Evolutionary conservation across 2,113 vertebrate species (phyloP).

Genomic region (Phrynosoma blainvillii): DNA sequence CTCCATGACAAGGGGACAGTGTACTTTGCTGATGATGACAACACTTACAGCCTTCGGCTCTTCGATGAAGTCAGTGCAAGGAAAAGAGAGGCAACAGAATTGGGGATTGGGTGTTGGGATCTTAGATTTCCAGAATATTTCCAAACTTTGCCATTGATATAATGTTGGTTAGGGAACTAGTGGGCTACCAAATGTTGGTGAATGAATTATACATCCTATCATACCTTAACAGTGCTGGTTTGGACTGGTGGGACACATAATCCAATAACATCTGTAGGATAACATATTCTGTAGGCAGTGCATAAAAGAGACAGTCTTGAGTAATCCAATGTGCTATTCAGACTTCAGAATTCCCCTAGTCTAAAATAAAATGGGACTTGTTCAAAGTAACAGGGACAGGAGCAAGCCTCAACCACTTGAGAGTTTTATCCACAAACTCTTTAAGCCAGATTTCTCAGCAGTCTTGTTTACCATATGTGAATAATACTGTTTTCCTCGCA

Average conservation of each 20-base stretch:
- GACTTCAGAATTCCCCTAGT: background rate
- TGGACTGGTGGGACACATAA: background rate
- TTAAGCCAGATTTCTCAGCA: too few relatives aligned
- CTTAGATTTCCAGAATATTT: too few relatives aligned
- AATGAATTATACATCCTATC: background rate
- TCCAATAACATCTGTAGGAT: background rate
- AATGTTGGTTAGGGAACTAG: background rate
- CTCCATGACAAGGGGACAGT: constrained; percentile 78
- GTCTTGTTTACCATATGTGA: too few relatives aligned
- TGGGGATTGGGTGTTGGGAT: background rate
- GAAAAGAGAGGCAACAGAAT: too few relatives aligned
- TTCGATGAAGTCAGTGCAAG: constrained; percentile 84
- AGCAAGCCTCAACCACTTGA: background rate
- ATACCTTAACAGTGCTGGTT: background rate
- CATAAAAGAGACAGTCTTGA: background rate
- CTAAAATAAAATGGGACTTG: background rate
- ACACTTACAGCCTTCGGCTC: constrained; percentile 88
- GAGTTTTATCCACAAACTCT: background rate
- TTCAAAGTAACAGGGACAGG: background rate
- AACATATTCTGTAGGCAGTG: background rate
- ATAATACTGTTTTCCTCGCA: too few relatives aligned
- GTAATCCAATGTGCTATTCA: background rate
- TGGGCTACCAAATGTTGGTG: too few relatives aligned
- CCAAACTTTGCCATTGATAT: background rate
- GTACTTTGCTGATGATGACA: constrained; percentile 92